phyloP scores from a whole-genome alignment of 2,888 invertebrate genomes.

The Dicranocentrus wangi region DNA sequence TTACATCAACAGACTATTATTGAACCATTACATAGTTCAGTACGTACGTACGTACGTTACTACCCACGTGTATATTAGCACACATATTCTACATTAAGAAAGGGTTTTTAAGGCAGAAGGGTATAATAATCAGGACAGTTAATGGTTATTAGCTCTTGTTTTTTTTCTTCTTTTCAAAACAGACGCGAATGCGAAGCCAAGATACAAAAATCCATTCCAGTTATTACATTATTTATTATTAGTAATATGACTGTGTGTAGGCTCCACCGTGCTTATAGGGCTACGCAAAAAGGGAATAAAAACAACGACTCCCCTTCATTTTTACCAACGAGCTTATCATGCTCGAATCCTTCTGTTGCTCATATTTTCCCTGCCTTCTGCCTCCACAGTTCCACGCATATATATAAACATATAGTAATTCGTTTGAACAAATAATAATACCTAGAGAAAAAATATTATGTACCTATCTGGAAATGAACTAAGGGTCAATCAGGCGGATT shows the following conservation, averaged over 20 bases:
- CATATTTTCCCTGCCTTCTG: not conserved
- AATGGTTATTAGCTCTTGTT: conserved; percentile 23
- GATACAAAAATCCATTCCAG: conserved; percentile 6
- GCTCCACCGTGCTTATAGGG: no score
- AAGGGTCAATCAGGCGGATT: conserved; percentile 51
- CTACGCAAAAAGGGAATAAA: no score
- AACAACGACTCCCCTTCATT: no score
- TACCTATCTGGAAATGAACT: not conserved
- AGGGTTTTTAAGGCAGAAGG: not conserved
- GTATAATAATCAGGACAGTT: conserved; percentile 13
- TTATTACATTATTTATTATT: conserved; percentile 14
- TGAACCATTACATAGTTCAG: not conserved
- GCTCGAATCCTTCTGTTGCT: not conserved
- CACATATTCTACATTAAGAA: not conserved
- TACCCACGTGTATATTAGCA: not conserved
- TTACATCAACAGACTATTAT: not conserved
- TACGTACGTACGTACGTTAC: not conserved
- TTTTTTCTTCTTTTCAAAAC: no score
- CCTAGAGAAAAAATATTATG: not conserved
- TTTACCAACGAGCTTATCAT: no score
- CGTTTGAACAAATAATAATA: not conserved
- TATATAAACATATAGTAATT: not conserved
- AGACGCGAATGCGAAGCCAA: no score
- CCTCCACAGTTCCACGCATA: not conserved
- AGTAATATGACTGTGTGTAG: not conserved